Percentiles rank a stretch among this genome's conserved stretches.
phyloP scores from a whole-genome alignment of 1,140 invertebrate species.

The Diachasmimorpha longicaudata region DNA sequence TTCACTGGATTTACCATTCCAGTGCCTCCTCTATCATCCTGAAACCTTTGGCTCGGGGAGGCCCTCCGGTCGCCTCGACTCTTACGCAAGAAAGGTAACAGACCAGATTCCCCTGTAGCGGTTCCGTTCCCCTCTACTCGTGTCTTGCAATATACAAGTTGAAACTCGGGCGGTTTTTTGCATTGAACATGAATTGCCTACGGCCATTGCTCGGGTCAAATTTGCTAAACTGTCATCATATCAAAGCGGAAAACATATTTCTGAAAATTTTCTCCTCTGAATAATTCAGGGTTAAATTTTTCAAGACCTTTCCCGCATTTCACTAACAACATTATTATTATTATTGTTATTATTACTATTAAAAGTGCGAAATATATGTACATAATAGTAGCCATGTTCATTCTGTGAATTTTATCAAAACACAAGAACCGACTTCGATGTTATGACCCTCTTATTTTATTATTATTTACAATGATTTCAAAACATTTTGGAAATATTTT shows the following conservation, averaged over 20 bases:
- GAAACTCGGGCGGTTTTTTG: slow-evolving; percentile 16
- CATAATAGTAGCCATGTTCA: too few relatives aligned
- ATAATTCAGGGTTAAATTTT: too few relatives aligned
- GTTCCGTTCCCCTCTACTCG: slow-evolving; percentile 4
- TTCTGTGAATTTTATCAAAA: too few relatives aligned
- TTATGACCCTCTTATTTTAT: too few relatives aligned
- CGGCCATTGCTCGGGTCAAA: neutral
- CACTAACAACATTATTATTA: too few relatives aligned
- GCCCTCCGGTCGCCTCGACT: neutral
- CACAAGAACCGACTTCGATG: too few relatives aligned
- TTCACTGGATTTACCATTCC: neutral
- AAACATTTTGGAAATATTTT: too few relatives aligned
- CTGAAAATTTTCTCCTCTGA: neutral
- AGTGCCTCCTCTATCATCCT: neutral
- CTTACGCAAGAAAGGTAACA: slow-evolving; percentile 33
- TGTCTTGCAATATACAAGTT: neutral
- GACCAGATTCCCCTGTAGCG: slow-evolving; percentile 27
- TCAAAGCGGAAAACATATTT: neutral
- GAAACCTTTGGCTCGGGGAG: neutral
- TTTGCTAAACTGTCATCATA: neutral
- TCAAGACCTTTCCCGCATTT: too few relatives aligned
- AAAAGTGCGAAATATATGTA: too few relatives aligned
- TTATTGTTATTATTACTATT: too few relatives aligned
- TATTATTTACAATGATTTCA: too few relatives aligned
- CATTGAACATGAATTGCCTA: neutral